These are phyloP conservation scores for Micromussa lordhowensis DNA, from an alignment of 92 coral and sea anemone genomes.

Conservation along the genomic window DNA sequence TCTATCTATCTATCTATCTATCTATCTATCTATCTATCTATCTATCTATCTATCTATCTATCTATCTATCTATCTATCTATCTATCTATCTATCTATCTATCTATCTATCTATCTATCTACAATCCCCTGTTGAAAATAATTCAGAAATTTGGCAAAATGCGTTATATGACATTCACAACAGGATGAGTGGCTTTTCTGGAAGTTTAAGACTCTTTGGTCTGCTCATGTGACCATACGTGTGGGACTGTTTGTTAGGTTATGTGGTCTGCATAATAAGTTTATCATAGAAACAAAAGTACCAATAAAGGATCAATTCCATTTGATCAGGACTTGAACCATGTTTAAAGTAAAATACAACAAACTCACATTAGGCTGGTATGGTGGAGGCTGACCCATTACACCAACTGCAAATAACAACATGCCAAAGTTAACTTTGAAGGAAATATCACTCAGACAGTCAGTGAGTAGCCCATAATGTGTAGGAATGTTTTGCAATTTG, in stretches of 20 bases:
- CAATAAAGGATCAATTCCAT: not conserved
- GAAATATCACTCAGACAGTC: not conserved
- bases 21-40: no score
- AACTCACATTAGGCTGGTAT: slow-evolving; percentile 88
- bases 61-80: no score
- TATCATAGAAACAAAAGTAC: not conserved
- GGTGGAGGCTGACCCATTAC: slow-evolving; percentile 92
- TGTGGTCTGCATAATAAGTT: not conserved
- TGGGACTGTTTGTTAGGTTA: not conserved
- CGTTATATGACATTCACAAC: not conserved
- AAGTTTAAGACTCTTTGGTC: not conserved
- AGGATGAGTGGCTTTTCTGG: not conserved
- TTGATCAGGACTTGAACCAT: not conserved
- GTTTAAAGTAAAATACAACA: no score
- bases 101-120: no score
- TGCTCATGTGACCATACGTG: not conserved
- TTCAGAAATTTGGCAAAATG: not conserved
- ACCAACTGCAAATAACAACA: slow-evolving; percentile 45
- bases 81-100: no score
- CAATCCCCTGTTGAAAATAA: not conserved
- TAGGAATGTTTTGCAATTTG: no score
- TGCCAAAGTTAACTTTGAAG: not conserved
- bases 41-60: no score
- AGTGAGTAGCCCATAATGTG: not conserved
- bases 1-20: no score